Evolutionary conservation across 2,797 vertebrate species (phyloP), one percentile per base, ranked within the genome.

Genomic region (Sus cebifrons): DNA sequence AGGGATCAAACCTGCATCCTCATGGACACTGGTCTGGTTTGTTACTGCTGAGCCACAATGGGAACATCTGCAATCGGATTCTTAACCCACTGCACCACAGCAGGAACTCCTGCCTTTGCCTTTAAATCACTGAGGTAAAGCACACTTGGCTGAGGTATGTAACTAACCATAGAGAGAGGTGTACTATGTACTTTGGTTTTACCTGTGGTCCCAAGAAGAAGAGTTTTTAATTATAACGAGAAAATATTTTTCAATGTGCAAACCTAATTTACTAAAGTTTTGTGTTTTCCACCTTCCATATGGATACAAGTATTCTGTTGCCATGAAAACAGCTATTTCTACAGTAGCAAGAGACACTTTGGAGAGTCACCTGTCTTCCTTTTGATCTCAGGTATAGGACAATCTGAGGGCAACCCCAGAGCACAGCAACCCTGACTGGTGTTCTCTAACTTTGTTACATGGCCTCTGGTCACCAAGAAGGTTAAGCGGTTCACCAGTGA

Each of bases 201-300:
- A 88, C 21, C 62, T 77, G 49, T 81, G 49, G 40, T 32, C n/a
- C 49, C 64, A 64, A 94, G 65, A 91, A 86, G 60, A 68, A 17
- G 14, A 54, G 40, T 62, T 86, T 96, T 95, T 60, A 93, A 64
- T 95, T 81, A 91, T 15, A n/a, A 91, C 49, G 16, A 78, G 77
- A 65, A 90, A 75, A 70, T 1, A 40, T 84, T 93, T 91, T 93
- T 58, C 89, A 91, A 40, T 25, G 44, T 21, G 32, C 36, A 93
- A 94, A 87, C 64, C 40, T 78, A 86, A 89, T 29, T 90, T 44
- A 71, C 49, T 89, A 1, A 71, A 15, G n/a, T 94, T 87, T 84
- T 64, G 36, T 68, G 65, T 84, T 77, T 95, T 90, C 65, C 65
- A 65, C 58, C 52, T 91, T 67, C 49, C 71, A 56, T 32, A 21